Percentiles rank a stretch among this genome's conserved stretches.
These are phyloP conservation scores for Platysternon megacephalum DNA, from an alignment of 2,113 vertebrate species.

Conservation along the genomic window DNA sequence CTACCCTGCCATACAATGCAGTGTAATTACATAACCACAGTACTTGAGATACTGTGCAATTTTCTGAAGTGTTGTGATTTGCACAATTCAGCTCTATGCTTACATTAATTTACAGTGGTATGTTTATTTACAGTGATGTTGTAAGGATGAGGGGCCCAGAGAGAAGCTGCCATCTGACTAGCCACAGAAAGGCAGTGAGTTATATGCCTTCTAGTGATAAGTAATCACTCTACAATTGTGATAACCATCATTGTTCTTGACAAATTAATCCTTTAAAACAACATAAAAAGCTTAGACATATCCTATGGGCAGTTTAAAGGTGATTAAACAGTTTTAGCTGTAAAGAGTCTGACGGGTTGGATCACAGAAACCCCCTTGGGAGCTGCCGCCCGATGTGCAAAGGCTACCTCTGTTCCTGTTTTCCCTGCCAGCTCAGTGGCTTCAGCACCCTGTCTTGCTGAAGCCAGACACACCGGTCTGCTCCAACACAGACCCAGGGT, in stretches of 20 bases:
- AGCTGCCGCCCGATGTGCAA: too few relatives aligned
- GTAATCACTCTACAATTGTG: background rate
- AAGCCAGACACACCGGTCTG: too few relatives aligned
- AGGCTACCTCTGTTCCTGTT: too few relatives aligned
- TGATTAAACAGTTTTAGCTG: background rate
- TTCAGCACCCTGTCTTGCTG: too few relatives aligned
- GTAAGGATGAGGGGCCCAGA: background rate
- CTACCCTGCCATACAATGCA: background rate
- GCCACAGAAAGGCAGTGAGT: background rate
- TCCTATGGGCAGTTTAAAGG: background rate
- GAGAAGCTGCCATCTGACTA: background rate
- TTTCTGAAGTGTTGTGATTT: background rate
- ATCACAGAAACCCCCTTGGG: too few relatives aligned
- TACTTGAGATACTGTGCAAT: background rate
- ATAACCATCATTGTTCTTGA: background rate
- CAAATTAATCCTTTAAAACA: background rate
- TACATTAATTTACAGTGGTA: background rate
- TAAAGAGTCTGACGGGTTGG: too few relatives aligned
- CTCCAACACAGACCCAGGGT: too few relatives aligned
- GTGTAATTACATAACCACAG: background rate
- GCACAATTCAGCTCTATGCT: background rate
- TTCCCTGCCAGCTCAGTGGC: too few relatives aligned
- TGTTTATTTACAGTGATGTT: background rate
- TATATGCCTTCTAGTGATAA: background rate
- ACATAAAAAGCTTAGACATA: background rate